phyloP scores from a whole-genome alignment of 1,140 invertebrate species.

The Apis laboriosa region DNA sequence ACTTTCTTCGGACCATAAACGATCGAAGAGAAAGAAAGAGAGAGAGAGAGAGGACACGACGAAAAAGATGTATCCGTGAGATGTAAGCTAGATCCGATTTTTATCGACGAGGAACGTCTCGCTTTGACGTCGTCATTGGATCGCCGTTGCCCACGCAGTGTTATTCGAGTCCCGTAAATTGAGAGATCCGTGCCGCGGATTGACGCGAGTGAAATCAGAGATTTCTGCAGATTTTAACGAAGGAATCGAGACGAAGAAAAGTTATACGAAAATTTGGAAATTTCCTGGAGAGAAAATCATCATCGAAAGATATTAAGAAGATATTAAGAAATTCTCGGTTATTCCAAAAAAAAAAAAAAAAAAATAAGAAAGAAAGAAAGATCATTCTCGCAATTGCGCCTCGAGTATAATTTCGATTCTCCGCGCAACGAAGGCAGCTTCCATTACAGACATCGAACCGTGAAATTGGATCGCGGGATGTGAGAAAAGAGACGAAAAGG shows the following conservation, averaged over 20 bases:
- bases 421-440: not conserved
- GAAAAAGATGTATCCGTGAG: slow-evolving; percentile 43
- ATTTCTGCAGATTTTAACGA: not conserved
- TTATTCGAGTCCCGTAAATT: slow-evolving; percentile 21
- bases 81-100: slow-evolving; percentile 34
- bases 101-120: slow-evolving; percentile 6
- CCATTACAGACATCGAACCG: slow-evolving; percentile 21
- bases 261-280: not conserved
- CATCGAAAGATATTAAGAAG: too few species aligned
- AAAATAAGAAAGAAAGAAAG: not conserved
- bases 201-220: not conserved
- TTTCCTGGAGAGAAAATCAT: not conserved
- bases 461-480: slow-evolving; percentile 27
- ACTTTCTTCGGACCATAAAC: slow-evolving; percentile 50
- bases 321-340: too few species aligned
- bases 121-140: slow-evolving; percentile 43
- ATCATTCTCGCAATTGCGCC: too few species aligned
- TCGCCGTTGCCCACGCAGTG: slow-evolving; percentile 32
- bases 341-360: too few species aligned
- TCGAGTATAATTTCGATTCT: not conserved
- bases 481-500: slow-evolving; percentile 23
- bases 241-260: not conserved
- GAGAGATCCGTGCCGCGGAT: not conserved
- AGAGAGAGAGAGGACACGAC: not conserved
- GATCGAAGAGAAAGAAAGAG: not conserved